A percentile compares a stretch with the other conserved stretches of the same genome.
phyloP scores from a whole-genome alignment of 2,888 invertebrate genomes.

The Sceliomorpha sp. region DNA sequence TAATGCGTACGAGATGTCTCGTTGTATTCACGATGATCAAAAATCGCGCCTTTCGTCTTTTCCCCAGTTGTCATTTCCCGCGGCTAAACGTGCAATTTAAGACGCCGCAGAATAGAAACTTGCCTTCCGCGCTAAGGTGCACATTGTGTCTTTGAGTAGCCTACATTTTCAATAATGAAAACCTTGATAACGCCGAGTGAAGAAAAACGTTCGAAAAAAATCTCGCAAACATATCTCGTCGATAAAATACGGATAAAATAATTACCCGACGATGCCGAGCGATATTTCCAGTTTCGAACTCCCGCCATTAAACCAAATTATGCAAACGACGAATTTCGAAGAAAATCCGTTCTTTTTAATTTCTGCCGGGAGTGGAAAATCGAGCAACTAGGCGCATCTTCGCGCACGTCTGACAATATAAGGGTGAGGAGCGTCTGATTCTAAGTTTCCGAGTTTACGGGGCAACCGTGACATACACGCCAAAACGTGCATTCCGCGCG shows the following conservation, averaged over 20 bases:
- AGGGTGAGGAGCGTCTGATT: conserved; percentile 49
- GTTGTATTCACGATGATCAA: conserved; percentile 23
- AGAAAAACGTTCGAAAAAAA: conserved; percentile 9
- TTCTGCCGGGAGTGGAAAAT: too few relatives aligned
- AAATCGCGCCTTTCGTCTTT: conserved; percentile 16
- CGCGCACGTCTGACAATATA: conserved; percentile 40
- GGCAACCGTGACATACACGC: conserved; percentile 47
- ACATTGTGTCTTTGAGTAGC: conserved; percentile 47
- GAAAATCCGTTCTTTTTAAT: too few relatives aligned
- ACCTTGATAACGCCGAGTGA: conserved; percentile 22
- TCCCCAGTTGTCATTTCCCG: conserved; percentile 64
- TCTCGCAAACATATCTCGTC: neutral
- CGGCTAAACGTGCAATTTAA: conserved; percentile 73
- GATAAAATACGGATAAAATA: too few relatives aligned
- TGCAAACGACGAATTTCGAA: too few relatives aligned
- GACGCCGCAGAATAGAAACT: conserved; percentile 58
- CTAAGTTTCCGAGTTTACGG: conserved; percentile 47
- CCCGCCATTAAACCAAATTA: too few relatives aligned
- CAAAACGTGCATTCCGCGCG: conserved; percentile 32
- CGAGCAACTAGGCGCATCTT: neutral
- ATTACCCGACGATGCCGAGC: too few relatives aligned
- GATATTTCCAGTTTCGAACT: too few relatives aligned
- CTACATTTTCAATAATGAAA: conserved; percentile 53
- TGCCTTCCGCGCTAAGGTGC: conserved; percentile 33
- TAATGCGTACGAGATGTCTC: conserved; percentile 12